phyloP scores from a whole-genome alignment of 30 jellyfish, hydroid and myxozoan species.

The Catostylus mosaicus region DNA sequence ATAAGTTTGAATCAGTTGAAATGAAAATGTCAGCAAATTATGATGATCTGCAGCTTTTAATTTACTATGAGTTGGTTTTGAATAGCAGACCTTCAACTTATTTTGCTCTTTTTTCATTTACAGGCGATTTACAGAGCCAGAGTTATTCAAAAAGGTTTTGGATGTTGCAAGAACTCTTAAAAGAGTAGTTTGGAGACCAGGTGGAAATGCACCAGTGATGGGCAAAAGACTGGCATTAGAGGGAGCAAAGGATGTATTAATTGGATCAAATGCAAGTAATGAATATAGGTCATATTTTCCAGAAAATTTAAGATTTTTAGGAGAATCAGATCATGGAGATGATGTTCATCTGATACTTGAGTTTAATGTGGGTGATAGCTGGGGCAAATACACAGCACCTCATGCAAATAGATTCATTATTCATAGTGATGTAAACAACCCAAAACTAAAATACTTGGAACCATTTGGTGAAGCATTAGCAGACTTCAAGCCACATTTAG shows the following conservation, averaged over 20 bases:
- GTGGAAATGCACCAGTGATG: constrained; percentile 97
- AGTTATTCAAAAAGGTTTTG: constrained; percentile 45
- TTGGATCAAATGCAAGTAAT: constrained; percentile 83
- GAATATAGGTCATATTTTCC: constrained; percentile 56
- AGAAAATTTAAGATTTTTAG: constrained; percentile 63
- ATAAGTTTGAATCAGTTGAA: too few relatives aligned
- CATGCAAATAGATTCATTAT: constrained; percentile 88
- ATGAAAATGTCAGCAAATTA: too few relatives aligned
- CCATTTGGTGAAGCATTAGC: constrained; percentile 46
- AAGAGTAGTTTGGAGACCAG: constrained; percentile 81
- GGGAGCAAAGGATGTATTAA: constrained; percentile 66
- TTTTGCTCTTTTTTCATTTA: background rate
- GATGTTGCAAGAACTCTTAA: constrained; percentile 57
- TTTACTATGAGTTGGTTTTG: too few relatives aligned
- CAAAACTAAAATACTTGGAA: constrained; percentile 71
- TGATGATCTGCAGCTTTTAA: too few relatives aligned
- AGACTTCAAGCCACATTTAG: constrained; percentile 64
- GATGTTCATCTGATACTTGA: constrained; percentile 90
- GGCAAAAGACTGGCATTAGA: constrained; percentile 76
- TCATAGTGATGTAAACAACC: constrained; percentile 87
- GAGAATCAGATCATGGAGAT: constrained; percentile 69
- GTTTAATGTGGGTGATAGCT: constrained; percentile 83
- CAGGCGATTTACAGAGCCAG: constrained; percentile 64
- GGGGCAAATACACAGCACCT: constrained; percentile 84
- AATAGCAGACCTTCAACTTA: too few relatives aligned